Evolutionary conservation across 2,888 invertebrate genomes (phyloP).

Genomic region (Dendrolimus pini): DNA sequence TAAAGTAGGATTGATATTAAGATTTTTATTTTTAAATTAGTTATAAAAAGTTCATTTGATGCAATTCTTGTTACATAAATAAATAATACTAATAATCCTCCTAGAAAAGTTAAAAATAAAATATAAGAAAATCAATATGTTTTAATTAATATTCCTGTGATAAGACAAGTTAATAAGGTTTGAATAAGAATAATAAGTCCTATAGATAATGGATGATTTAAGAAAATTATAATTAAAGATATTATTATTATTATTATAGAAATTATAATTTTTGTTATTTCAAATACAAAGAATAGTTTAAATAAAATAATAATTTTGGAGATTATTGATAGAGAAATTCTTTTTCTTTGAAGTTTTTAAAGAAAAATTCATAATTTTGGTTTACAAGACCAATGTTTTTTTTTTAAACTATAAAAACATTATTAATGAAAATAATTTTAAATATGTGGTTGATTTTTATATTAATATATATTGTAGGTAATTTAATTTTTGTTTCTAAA

Average conservation of each 20-base stretch:
- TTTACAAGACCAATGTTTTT: slow-evolving; percentile 84
- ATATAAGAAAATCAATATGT: slow-evolving; percentile 79
- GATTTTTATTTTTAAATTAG: slow-evolving; percentile 31
- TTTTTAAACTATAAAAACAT: slow-evolving; percentile 79
- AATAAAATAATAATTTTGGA: slow-evolving; percentile 82
- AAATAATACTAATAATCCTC: slow-evolving; percentile 80
- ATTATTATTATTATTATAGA: slow-evolving; percentile 47
- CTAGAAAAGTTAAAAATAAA: slow-evolving; percentile 78
- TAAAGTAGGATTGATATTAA: slow-evolving; percentile 24
- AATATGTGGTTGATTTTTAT: slow-evolving; percentile 53
- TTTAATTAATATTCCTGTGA: slow-evolving; percentile 61
- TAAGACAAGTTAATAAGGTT: slow-evolving; percentile 64
- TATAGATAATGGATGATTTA: slow-evolving; percentile 71
- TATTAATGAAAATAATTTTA: slow-evolving; percentile 62
- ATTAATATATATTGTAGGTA: slow-evolving; percentile 66
- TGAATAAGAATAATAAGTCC: slow-evolving; percentile 71
- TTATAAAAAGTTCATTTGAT: slow-evolving; percentile 76
- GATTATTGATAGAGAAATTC: slow-evolving; percentile 77
- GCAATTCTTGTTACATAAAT: slow-evolving; percentile 79
- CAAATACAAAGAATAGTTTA: slow-evolving; percentile 77
- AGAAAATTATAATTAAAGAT: slow-evolving; percentile 37
- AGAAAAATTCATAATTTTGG: slow-evolving; percentile 72
- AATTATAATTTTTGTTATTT: slow-evolving; percentile 45
- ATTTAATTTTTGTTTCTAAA: slow-evolving; percentile 72
- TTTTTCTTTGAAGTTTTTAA: slow-evolving; percentile 80